These are phyloP conservation scores for Diarsia mendica DNA, from an alignment of 2,888 invertebrate species.

Conservation along the genomic window DNA sequence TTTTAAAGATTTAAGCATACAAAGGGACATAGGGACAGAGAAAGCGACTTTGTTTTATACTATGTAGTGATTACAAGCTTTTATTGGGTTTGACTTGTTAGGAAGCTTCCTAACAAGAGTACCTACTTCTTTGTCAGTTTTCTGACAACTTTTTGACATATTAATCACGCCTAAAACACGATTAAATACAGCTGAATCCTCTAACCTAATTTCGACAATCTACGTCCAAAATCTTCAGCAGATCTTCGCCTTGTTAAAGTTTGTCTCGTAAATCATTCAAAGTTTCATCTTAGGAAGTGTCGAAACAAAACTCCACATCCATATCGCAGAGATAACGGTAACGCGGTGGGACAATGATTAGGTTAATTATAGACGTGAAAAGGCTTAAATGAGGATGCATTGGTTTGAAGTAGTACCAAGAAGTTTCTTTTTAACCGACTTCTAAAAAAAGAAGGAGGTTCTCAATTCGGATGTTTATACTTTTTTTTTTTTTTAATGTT, in stretches of 20 bases:
- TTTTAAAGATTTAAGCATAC: too few species aligned
- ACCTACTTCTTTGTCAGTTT: not conserved
- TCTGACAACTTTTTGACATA: not conserved
- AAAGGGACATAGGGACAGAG: too few species aligned
- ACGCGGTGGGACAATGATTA: constrained; percentile 64
- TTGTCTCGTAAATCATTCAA: constrained; percentile 74
- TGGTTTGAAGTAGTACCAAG: not conserved
- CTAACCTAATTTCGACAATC: constrained; percentile 27
- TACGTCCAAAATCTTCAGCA: constrained; percentile 36
- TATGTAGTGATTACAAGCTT: too few species aligned
- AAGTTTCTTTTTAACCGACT: too few species aligned
- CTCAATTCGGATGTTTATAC: too few species aligned
- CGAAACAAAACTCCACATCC: constrained; percentile 74
- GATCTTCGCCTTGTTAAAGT: constrained; percentile 51
- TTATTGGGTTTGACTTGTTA: not conserved
- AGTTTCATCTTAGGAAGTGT: constrained; percentile 74
- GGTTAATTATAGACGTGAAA: constrained; percentile 54
- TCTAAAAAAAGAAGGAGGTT: too few species aligned
- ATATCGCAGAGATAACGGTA: constrained; percentile 58
- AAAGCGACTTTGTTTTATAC: too few species aligned
- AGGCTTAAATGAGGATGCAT: not conserved
- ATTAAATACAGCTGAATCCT: constrained; percentile 22
- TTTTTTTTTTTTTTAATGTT: too few species aligned
- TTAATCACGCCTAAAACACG: not conserved
- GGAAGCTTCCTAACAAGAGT: not conserved